Evolutionary conservation across 2,888 invertebrate species (phyloP), one percentile per base, ranked within the genome.

Genomic region (Dynastes grantii): DNA sequence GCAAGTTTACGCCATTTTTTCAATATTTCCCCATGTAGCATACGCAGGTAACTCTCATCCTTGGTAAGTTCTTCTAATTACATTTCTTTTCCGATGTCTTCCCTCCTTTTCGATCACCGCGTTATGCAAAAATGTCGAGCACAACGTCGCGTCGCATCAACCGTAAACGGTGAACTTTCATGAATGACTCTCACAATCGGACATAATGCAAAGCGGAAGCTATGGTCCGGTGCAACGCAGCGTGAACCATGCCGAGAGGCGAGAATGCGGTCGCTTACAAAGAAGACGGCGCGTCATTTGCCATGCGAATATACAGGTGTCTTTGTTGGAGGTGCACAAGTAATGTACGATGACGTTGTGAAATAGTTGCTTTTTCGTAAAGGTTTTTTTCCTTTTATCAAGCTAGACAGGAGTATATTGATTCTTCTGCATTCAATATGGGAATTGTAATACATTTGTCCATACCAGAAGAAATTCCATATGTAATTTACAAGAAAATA

Each of bases 51-150:
- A 45, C 45, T 45, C 6, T 45, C 45, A 8, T 45, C 8, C 45
- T 45, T 45, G 1, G 8, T 11, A 9, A 8, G 45, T 2, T 45
- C 45, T 9, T 11, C 11, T 45, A 45, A 45, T 45, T 45, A 45
- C 45, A 8, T 45, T 45, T 45, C 8, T 45, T 45, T 45, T 45
- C 8, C 11, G 11, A 45, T 9, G 8, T 45, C 11, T 45, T 45
- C 45, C 8, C 45, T 45, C 2, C 32, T 2, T 11, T 11, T 45
- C 45, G 45, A 45, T 45, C 11, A 40, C 40, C 40, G 22, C 16
- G 73, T 22, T 73, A 73, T 55, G 73, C 40, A 58, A 73, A 73
- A 73, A 58, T 73, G 58, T 73, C 37, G 58, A 73, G 40, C 73
- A 37, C 9, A 37, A 22, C 55, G 58, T 55, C 55, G 45, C 32